phyloP scores from a whole-genome alignment of 2,888 invertebrate species.

The Hartigia nigra region DNA sequence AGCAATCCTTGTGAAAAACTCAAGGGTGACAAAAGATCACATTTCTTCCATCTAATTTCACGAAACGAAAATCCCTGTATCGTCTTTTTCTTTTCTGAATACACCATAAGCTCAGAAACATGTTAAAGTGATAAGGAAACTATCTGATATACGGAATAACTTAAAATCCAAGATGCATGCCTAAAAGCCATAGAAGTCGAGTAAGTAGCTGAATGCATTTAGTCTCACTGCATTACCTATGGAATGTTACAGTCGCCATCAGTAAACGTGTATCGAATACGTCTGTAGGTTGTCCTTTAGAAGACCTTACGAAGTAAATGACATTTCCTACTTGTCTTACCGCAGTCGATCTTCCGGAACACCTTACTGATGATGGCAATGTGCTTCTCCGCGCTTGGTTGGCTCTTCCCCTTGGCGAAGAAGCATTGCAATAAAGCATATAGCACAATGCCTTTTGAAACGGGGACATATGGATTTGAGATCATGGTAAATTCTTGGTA shows the following conservation, averaged over 20 bases:
- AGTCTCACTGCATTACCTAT: neutral
- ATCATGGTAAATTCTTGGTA: neutral
- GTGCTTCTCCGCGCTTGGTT: neutral
- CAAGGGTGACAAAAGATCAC: neutral
- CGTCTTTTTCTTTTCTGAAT: neutral
- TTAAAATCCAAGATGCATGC: neutral
- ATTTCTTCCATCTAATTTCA: neutral
- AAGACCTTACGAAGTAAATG: neutral
- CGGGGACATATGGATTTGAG: neutral
- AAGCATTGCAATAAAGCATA: neutral
- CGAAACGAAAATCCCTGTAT: neutral
- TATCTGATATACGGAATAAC: neutral
- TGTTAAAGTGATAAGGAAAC: neutral
- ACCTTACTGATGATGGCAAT: neutral
- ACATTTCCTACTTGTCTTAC: neutral
- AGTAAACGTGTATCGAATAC: neutral
- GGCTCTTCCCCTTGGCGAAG: neutral
- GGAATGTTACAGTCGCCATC: neutral
- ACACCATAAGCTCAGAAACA: neutral
- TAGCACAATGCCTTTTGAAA: neutral
- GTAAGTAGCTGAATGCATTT: neutral
- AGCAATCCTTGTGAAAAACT: neutral
- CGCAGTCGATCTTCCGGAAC: neutral
- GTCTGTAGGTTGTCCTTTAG: too few species aligned
- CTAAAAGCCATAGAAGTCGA: neutral